These are phyloP conservation scores for Pangasius macronema DNA, from an alignment of 2,797 vertebrate species.

Conservation along the genomic window DNA sequence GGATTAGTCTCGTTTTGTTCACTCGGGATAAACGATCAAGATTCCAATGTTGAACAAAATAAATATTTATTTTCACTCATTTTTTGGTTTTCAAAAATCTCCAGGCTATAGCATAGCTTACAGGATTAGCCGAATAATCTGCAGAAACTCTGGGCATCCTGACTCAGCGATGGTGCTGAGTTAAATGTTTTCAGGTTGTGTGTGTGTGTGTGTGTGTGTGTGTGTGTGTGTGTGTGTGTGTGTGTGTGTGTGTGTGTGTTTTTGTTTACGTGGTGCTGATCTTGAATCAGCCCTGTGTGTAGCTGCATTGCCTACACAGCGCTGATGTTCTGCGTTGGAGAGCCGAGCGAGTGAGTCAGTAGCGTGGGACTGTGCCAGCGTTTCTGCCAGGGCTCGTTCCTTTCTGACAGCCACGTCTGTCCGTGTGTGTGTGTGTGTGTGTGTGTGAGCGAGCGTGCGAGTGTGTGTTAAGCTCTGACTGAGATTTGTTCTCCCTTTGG, in stretches of 20 bases:
- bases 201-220: constrained; percentile 1
- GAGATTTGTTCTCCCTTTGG: constrained; percentile 31
- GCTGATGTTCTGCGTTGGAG: constrained; percentile 14
- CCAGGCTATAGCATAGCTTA: neutral
- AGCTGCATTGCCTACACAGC: neutral
- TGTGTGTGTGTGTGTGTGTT: neutral
- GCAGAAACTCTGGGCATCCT: neutral
- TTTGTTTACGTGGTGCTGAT: constrained; percentile 14
- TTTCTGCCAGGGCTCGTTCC: constrained; percentile 48
- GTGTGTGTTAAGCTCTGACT: constrained; percentile 10
- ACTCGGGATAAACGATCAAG: neutral
- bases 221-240: neutral
- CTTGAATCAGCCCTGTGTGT: neutral
- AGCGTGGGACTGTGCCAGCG: constrained; percentile 23
- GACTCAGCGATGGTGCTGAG: neutral
- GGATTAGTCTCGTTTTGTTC: neutral
- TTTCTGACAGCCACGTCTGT: constrained; percentile 14
- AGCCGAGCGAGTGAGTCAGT: constrained; percentile 21
- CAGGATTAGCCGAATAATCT: neutral
- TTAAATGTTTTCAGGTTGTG: neutral
- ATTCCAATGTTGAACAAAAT: neutral
- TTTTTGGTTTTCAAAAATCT: neutral
- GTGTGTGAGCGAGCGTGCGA: neutral
- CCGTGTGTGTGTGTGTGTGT: neutral
- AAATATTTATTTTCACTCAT: neutral